These are phyloP conservation scores for Masticophis lateralis DNA, from an alignment of 2,797 vertebrate genomes.

Conservation along the genomic window DNA sequence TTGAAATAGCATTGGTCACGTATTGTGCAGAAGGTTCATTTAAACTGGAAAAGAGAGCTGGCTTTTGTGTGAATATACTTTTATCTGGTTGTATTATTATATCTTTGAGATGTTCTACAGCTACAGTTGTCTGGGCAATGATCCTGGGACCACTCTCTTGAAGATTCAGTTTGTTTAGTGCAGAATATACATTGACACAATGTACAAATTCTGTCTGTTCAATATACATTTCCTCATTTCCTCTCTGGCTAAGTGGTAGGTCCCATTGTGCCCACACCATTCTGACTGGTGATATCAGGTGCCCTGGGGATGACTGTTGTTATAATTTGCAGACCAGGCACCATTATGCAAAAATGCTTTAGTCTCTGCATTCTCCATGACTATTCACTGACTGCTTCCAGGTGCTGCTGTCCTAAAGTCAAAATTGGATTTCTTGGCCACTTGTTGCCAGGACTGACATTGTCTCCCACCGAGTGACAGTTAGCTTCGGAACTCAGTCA, in stretches of 20 bases:
- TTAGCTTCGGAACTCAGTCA: neutral
- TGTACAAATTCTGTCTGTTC: neutral
- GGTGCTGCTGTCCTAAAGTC: neutral
- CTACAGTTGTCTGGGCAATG: neutral
- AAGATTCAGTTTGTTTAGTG: neutral
- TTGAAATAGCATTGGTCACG: neutral
- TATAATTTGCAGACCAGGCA: neutral
- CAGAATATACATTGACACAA: neutral
- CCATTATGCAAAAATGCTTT: neutral
- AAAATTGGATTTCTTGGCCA: neutral
- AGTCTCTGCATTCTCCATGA: neutral
- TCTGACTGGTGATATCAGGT: neutral
- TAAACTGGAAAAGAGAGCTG: neutral
- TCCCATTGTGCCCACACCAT: neutral
- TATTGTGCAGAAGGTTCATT: neutral
- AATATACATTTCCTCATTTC: neutral
- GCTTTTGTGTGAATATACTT: neutral
- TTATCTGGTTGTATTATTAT: neutral
- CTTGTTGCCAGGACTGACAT: neutral
- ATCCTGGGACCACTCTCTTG: neutral
- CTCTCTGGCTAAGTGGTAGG: neutral
- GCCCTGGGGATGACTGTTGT: neutral
- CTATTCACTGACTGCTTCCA: neutral
- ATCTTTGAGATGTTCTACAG: neutral
- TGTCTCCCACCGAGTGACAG: neutral